phyloP scores from a whole-genome alignment of 2,888 invertebrate genomes.

The Coleophora flavipennella region DNA sequence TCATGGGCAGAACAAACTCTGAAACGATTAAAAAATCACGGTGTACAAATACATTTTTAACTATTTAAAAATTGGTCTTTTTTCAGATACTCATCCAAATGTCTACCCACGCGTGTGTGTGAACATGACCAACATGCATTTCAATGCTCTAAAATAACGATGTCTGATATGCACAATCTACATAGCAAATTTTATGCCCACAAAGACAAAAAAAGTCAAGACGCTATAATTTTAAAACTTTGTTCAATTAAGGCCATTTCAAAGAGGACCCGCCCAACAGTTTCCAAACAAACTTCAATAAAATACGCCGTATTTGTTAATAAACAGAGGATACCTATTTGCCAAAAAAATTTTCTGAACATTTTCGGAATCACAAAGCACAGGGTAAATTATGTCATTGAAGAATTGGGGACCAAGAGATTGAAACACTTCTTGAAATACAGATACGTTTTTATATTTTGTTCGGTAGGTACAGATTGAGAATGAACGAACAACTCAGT shows the following conservation, averaged over 20 bases:
- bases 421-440: no score
- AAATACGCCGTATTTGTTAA: constrained; percentile 4
- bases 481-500: no score
- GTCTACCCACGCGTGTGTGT: not conserved
- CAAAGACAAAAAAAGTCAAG: constrained; percentile 4
- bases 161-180: not conserved
- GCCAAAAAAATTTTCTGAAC: constrained; percentile 5
- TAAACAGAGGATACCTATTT: constrained; percentile 3
- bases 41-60: no score
- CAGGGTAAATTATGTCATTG: not conserved
- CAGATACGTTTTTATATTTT: no score
- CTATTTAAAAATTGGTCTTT: no score
- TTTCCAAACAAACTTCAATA: constrained; percentile 3
- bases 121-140: not conserved
- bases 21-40: no score
- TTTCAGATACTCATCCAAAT: not conserved
- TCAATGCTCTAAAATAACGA: not conserved
- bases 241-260: constrained; percentile 2
- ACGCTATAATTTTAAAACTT: constrained; percentile 7
- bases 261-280: not conserved
- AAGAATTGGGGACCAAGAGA: no score
- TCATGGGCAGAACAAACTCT: no score
- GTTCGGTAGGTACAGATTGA: no score
- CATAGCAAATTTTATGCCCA: constrained; percentile 4
- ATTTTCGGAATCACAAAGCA: constrained; percentile 10